Base-by-base conservation (phyloP, 2,888 invertebrate species). In the Seira musarum region DNA sequence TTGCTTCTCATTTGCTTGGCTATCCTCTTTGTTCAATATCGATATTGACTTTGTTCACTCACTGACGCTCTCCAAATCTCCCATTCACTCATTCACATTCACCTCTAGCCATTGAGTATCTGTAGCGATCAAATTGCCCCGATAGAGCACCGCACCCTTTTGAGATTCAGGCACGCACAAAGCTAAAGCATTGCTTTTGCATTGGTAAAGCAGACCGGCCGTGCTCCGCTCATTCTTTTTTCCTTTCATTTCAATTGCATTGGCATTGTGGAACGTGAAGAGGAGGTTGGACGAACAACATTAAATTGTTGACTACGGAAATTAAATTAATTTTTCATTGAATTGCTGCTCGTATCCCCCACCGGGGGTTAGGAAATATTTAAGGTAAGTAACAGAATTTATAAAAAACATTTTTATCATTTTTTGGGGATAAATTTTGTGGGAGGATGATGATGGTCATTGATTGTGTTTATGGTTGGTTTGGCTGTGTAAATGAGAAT, bases 131-230 rank as follows among this genome's bases (percentile, higher is more conserved):
- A n/a, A 1, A 21, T 10, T 72, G 64, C 72, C 72, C 65, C 60
- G 30, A 0, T 1, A 1, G 10, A 10, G n/a, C n/a, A 10, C 64
- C 64, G 72, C 72, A 64, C 8, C 10, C 49, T 49, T 72, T 72
- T 57, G 72, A 72, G 65, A n/a, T 24, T 6, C 1, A 21, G 49
- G 72, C 72, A 72, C 72, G 72, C 72, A 72, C 10, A 65, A 15
- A 8, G 15, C 40, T 8, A 6, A 1, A 21, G 53, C 3, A 13
- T 24, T 21, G 13, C 53, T 68, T 53, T 17, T 46, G n/a, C 21
- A 21, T 8, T 46, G 57, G 15, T 19, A 57, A 69, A 19, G 57
- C 25, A 17, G 25, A 40, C 57, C n/a, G 13, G 67, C 30, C 13
- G 6, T 13, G 24, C 69, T 57, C 30, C 13, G 17, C 21, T 8